A percentile compares a stretch with the other conserved stretches of the same genome.
These are phyloP conservation scores for Pterocles gutturalis DNA, from an alignment of 2,113 vertebrate genomes.

Conservation along the genomic window DNA sequence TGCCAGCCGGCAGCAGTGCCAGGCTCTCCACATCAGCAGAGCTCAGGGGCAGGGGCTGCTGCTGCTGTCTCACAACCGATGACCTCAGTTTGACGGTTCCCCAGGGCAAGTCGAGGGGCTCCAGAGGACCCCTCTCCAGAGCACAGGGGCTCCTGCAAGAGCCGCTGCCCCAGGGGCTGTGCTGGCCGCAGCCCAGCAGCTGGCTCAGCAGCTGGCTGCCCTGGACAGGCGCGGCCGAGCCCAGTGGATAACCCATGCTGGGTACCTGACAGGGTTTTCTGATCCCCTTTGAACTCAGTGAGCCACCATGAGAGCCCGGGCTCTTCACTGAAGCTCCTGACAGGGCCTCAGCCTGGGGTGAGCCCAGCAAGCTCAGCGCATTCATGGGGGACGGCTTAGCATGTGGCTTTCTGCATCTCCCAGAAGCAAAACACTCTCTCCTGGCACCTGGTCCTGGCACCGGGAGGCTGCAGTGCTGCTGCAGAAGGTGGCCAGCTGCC, in stretches of 20 bases:
- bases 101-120: slow-evolving; percentile 80
- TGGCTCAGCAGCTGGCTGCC: slow-evolving; percentile 85
- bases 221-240: slow-evolving; percentile 71
- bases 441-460: neutral
- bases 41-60: slow-evolving; percentile 55
- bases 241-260: slow-evolving; percentile 74
- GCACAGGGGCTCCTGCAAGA: slow-evolving; percentile 66
- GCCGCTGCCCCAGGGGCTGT: slow-evolving; percentile 61
- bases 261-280: slow-evolving; percentile 77
- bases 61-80: slow-evolving; percentile 78
- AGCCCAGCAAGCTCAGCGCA: neutral
- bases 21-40: slow-evolving; percentile 70
- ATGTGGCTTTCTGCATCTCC: slow-evolving; percentile 10
- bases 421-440: neutral
- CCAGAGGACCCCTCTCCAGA: slow-evolving; percentile 69
- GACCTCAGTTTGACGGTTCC: slow-evolving; percentile 78
- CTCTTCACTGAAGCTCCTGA: slow-evolving; percentile 78
- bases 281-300: slow-evolving; percentile 58
- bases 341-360: slow-evolving; percentile 74
- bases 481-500: slow-evolving; percentile 55
- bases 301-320: slow-evolving; percentile 51
- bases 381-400: neutral
- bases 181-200: slow-evolving; percentile 79
- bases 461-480: neutral
- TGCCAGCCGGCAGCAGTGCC: slow-evolving; percentile 78